Base-by-base conservation (phyloP, 2,888 invertebrate species). In the Nymphalis polychloros region DNA sequence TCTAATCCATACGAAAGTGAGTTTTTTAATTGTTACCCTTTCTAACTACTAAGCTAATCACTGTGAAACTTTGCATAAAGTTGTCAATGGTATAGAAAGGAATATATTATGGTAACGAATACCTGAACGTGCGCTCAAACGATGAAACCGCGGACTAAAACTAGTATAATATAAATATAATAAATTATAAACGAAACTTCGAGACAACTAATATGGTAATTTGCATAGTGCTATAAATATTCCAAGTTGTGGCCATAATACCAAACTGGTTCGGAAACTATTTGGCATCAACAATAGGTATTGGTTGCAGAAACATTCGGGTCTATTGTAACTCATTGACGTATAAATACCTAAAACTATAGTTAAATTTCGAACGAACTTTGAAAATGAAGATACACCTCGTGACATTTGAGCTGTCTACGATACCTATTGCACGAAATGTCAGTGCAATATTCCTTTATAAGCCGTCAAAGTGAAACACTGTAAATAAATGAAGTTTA, bases 351-450 rank as follows among this genome's bases (percentile, higher is more conserved):
- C 52, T 65, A 31, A 59, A n/a, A 20, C 16, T 47, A 27, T 31
- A 31, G 41, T 47, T 60, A 49, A 62, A 57, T 55, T 62, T 23
- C 47, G 17, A 41, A 41, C 60, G 66, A 60, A 67, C 57, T 67
- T 68, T 60, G 59, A 65, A 68, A 72, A 72, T 70, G 63, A 68
- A 70, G 72, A 70, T 50, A 65, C 68, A 67, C 67, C 48, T 31
- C 63, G 63, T 68, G 70, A 70, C 72, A 70, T 72, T 72, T 68
- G 49, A 63, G 57, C 59, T 60, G 47, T 52, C 63, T 64, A 57
- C 66, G 65, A 19, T 67, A 41, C 66, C 71, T 57, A 52, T 17
- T 47, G 60, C 64, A 68, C 50, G 68, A 70, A 68, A 72, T 72
- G 70, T 72, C 72, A 61, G 53, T 59, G 59, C 59, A 66, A 65